Conservation (phyloP, 2,888 invertebrate species). For the Augochlorella aurata region DNA sequence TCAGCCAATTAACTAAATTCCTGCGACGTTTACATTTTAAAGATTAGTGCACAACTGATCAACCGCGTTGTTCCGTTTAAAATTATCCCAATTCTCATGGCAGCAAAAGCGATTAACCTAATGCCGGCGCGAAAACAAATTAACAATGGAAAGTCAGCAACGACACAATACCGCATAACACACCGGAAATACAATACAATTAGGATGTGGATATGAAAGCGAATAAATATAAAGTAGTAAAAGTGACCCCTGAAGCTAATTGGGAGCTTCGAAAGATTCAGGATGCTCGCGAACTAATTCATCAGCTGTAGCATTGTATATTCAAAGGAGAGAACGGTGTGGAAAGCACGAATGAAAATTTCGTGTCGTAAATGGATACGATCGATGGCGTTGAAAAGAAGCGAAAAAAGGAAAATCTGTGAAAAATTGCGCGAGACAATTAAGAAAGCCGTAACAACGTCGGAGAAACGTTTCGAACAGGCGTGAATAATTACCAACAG, state of each 20-base stretch:
- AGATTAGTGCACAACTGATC: not conserved
- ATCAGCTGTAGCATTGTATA: not conserved
- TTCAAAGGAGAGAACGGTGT: not conserved
- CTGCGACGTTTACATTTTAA: not conserved
- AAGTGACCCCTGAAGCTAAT: not conserved
- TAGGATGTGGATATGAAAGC: not conserved
- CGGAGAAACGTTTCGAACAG: conserved; percentile 45
- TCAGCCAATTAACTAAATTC: not conserved
- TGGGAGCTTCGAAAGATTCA: not conserved
- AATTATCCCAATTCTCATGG: not conserved
- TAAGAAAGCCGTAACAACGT: conserved; percentile 38
- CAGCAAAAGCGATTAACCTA: not conserved
- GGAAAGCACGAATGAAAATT: not conserved
- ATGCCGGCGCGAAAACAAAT: not conserved
- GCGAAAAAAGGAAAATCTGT: not conserved
- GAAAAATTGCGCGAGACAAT: conserved; percentile 9
- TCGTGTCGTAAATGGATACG: not conserved
- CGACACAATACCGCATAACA: not conserved
- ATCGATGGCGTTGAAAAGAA: not conserved
- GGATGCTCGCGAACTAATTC: not conserved
- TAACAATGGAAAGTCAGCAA: not conserved
- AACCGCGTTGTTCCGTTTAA: not conserved
- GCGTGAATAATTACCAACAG: conserved; percentile 56
- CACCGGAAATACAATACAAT: not conserved
- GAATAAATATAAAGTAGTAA: not conserved